Evolutionary conservation across 2,797 vertebrate species (phyloP).

Genomic region (Cyclura pinguis): DNA sequence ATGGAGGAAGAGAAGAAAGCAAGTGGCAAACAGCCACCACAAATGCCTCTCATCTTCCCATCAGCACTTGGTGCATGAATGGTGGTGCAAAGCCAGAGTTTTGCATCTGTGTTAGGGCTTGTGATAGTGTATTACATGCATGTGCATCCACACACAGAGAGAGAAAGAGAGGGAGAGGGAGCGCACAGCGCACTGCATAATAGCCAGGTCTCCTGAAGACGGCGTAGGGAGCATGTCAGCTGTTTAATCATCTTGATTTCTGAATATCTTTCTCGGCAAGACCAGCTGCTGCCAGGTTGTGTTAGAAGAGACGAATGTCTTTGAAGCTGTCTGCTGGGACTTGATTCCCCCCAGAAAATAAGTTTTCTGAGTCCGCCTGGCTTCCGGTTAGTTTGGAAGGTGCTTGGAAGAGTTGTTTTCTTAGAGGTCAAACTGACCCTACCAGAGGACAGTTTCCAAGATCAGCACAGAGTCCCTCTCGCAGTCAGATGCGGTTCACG

Average conservation of each 20-base stretch:
- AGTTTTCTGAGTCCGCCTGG: neutral
- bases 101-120: too few relatives aligned
- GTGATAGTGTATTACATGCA: too few relatives aligned
- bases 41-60: too few relatives aligned
- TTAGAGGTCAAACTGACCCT: neutral
- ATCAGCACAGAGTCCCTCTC: neutral
- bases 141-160: too few relatives aligned
- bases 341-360: fast-evolving
- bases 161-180: neutral
- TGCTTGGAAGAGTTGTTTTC: neutral
- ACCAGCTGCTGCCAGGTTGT: neutral
- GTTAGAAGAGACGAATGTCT: neutral
- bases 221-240: neutral
- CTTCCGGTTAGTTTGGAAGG: neutral
- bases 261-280: fast-evolving
- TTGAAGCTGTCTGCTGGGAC: fast-evolving
- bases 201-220: fast-evolving
- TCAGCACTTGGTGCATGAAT: too few relatives aligned
- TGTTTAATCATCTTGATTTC: fast-evolving
- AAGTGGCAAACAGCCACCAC: too few relatives aligned
- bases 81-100: too few relatives aligned
- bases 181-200: neutral
- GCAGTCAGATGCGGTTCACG: neutral
- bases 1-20: too few relatives aligned
- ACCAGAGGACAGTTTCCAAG: too few relatives aligned